Evolutionary conservation across 2,888 invertebrate genomes (phyloP), one percentile per base, ranked within the genome.

Genomic region (Coleophora flavipennella): DNA sequence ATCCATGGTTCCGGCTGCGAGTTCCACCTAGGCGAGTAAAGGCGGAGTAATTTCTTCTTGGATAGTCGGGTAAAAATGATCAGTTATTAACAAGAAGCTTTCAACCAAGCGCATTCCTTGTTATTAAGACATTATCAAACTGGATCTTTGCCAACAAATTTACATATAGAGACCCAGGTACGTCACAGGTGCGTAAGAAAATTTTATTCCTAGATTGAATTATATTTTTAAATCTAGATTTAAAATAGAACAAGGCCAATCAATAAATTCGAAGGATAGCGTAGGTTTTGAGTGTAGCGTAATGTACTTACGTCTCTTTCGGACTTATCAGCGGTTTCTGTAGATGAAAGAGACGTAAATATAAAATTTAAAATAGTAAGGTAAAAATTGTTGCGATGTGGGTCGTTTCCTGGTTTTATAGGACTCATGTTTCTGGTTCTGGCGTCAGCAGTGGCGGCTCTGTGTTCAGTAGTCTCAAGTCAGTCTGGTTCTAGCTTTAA

Each of bases 231-330:
- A 70, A 59, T 67, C 60, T 51, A 52, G 36, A 57, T 57, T 61
- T 39, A 52, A 69, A 75, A 75, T 75, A 76, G 67, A 50, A 56
- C 78, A 76, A 79, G 78, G 76, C 62, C 71, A 60, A 57, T 65
- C 74, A 76, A 49, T 52, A 72, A 75, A 78, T 76, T 50, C 44
- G 53, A 55, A 57, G 49, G 54, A 62, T 66, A 58, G 63, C 60
- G 67, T 66, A 63, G 62, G 64, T 55, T 67, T 60, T 41, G 44
- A 53, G 48, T 40, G 52, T 57, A 48, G 50, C 53, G 34, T 43
- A 51, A 58, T 53, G 54, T 55, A 50, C 52, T 55, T 55, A 50
- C 52, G 36, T 42, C 35, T 20, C 44, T 33, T 36, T 36, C 32
- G 32, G 36, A 34, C 36, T 43, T 38, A 36, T 40, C 39, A 35